Percentiles rank a stretch among this genome's conserved stretches.
Evolutionary conservation across 2,888 invertebrate genomes (phyloP).

Genomic region (Gari tellinella): DNA sequence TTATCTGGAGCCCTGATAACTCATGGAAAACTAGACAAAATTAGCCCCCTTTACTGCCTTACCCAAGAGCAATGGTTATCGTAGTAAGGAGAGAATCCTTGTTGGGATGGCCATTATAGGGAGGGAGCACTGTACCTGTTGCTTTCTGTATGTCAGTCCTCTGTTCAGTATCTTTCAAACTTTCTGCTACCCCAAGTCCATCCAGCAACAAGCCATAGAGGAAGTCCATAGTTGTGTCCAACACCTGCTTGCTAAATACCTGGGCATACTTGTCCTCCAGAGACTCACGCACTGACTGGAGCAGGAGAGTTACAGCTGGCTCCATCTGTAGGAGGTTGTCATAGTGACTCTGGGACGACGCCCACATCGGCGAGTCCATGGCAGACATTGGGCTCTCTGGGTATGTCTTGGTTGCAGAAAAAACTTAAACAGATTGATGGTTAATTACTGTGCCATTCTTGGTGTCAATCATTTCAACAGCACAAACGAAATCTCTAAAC

Average conservation of each 20-base stretch:
- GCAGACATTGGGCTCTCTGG: conserved; percentile 33
- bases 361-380: conserved; percentile 38
- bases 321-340: conserved; percentile 70
- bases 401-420: conserved; percentile 42
- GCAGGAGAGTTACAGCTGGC: conserved; percentile 71
- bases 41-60: too few species aligned
- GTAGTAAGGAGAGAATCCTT: too few species aligned
- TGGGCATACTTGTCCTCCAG: conserved; percentile 68
- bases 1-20: too few species aligned
- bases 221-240: conserved; percentile 73
- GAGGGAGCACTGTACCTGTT: too few species aligned
- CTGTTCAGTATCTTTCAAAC: conserved; percentile 43
- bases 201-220: conserved; percentile 73
- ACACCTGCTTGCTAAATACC: conserved; percentile 75
- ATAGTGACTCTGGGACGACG: conserved; percentile 48
- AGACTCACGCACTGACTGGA: conserved; percentile 67
- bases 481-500: too few species aligned
- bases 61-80: too few species aligned
- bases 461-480: too few species aligned
- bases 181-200: conserved; percentile 59
- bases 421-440: conserved; percentile 50
- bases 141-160: conserved; percentile 60
- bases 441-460: too few species aligned
- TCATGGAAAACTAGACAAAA: too few species aligned
- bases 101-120: too few species aligned